phyloP scores from a whole-genome alignment of 1,140 invertebrate genomes.

The Ephestia elutella region DNA sequence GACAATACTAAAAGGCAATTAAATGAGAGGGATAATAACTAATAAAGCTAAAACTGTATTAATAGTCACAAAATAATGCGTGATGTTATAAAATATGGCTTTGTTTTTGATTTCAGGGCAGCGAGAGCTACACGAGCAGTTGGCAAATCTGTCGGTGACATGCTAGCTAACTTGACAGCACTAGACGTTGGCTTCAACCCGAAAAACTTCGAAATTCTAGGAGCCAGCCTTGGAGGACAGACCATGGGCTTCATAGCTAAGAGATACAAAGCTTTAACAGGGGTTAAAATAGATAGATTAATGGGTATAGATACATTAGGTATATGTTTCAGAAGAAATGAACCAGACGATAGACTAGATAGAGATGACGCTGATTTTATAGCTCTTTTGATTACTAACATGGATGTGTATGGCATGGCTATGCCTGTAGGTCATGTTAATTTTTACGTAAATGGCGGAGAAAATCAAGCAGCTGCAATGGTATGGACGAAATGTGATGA shows the following conservation, averaged over 20 bases:
- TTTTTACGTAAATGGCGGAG: conserved; percentile 81
- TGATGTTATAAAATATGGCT: not conserved
- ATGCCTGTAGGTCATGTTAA: conserved; percentile 76
- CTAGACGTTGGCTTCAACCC: conserved; percentile 40
- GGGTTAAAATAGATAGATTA: conserved; percentile 45
- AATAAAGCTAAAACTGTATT: no score
- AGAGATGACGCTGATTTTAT: conserved; percentile 53
- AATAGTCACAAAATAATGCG: no score
- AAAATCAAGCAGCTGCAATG: conserved; percentile 73
- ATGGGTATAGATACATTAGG: conserved; percentile 55
- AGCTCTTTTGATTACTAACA: conserved; percentile 80
- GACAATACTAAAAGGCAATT: no score
- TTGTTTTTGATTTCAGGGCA: conserved; percentile 37
- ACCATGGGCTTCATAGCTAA: conserved; percentile 55
- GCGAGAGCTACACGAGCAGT: conserved; percentile 39
- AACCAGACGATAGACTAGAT: conserved; percentile 46
- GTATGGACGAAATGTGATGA: conserved; percentile 12
- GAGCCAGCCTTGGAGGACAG: conserved; percentile 53
- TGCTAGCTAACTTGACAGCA: conserved; percentile 29
- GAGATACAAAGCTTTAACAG: conserved; percentile 45
- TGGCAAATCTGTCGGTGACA: conserved; percentile 43
- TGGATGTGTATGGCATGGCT: conserved; percentile 79
- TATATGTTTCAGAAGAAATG: conserved; percentile 52
- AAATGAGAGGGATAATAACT: no score
- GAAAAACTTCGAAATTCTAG: conserved; percentile 46